These are phyloP conservation scores for Pterobdella sp. DNA, from an alignment of 2,888 invertebrate species.

Conservation along the genomic window DNA sequence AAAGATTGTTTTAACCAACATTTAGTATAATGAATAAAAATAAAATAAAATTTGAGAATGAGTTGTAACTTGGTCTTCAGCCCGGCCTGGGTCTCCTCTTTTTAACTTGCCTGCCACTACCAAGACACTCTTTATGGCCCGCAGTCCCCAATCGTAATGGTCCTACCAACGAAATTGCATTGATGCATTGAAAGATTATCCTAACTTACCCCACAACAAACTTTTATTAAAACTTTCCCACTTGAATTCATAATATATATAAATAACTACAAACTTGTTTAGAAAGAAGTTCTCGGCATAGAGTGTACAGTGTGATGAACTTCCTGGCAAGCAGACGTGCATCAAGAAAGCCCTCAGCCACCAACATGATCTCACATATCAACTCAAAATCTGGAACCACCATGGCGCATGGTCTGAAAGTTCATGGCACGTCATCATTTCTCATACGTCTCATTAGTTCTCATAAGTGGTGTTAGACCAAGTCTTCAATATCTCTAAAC, in stretches of 20 bases:
- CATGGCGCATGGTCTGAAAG: constrained; percentile 83
- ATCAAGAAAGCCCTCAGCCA: constrained; percentile 93
- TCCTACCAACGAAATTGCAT: constrained; percentile 59
- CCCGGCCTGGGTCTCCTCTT: constrained; percentile 80
- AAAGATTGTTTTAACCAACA: background rate
- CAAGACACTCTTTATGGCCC: constrained; percentile 89
- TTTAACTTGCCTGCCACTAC: constrained; percentile 91
- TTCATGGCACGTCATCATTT: background rate
- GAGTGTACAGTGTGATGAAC: constrained; percentile 85
- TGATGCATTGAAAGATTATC: background rate
- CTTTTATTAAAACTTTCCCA: background rate
- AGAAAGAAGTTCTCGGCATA: constrained; percentile 84
- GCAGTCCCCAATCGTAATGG: constrained; percentile 89
- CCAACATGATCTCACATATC: constrained; percentile 95
- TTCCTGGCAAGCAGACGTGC: constrained; percentile 84
- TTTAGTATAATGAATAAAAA: background rate
- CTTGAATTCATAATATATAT: background rate
- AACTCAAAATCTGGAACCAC: constrained; percentile 93
- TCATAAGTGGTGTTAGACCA: too few relatives aligned
- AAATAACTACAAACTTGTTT: constrained; percentile 55
- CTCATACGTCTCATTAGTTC: too few relatives aligned
- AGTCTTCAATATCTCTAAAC: too few relatives aligned
- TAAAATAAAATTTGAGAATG: background rate
- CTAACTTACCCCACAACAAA: background rate
- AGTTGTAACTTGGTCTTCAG: constrained; percentile 79